Evolutionary conservation across 2,888 invertebrate species (phyloP).

Genomic region (Marronus borbonicus): DNA sequence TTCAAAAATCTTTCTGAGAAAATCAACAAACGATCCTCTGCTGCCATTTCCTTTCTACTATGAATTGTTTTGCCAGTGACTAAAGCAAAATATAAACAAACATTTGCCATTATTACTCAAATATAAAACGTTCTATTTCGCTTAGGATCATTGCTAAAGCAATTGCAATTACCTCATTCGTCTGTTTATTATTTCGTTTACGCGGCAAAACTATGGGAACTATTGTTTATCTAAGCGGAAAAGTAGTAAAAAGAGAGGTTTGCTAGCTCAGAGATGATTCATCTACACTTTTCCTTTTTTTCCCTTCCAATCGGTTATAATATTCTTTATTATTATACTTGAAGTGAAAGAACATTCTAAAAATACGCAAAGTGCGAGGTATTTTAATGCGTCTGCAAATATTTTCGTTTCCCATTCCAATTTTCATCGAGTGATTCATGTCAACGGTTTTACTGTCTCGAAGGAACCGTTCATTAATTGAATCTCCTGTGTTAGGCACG

Average conservation of each 20-base stretch:
- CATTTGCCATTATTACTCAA: no score
- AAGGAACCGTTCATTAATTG: not conserved
- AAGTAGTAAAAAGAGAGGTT: not conserved
- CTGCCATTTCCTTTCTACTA: no score
- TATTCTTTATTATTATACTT: not conserved
- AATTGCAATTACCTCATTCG: not conserved
- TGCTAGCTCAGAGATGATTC: not conserved
- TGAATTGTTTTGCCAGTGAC: no score
- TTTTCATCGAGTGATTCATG: constrained; percentile 6
- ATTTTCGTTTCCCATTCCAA: constrained; percentile 6
- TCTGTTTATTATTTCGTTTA: not conserved
- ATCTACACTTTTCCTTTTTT: not conserved
- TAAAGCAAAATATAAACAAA: no score
- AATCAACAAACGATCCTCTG: no score
- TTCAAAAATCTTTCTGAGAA: no score
- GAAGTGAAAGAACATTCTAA: not conserved
- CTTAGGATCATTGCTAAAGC: not conserved
- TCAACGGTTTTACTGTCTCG: not conserved
- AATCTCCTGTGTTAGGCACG: not conserved
- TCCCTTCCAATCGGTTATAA: not conserved
- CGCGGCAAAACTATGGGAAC: not conserved
- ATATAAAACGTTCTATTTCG: no score
- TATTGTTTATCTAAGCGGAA: not conserved
- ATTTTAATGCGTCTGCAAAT: constrained; percentile 14
- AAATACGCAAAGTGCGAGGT: not conserved